Evolutionary conservation across 2,888 invertebrate genomes (phyloP).

Genomic region (Itoplectis maculator): DNA sequence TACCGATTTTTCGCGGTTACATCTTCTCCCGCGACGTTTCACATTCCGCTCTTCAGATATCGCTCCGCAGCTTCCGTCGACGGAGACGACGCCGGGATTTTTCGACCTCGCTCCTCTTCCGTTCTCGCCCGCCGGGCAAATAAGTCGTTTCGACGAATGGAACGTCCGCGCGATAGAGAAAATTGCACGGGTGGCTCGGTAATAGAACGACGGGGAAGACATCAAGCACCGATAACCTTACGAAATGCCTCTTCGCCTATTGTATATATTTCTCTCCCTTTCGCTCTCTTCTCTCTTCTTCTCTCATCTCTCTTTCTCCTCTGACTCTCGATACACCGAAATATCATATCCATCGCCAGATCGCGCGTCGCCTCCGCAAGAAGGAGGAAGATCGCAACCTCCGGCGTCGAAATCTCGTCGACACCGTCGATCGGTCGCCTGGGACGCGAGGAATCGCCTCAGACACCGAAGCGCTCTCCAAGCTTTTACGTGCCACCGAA

Average conservation of each 20-base stretch:
- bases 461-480: background rate
- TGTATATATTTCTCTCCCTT: background rate
- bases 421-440: background rate
- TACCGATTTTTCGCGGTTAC: slow-evolving; percentile 17
- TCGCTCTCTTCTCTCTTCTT: too few species aligned
- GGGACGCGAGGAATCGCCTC: slow-evolving; percentile 1
- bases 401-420: background rate
- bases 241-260: slow-evolving; percentile 28
- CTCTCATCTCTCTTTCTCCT: too few species aligned
- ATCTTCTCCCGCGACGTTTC: slow-evolving; percentile 40
- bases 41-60: slow-evolving; percentile 56
- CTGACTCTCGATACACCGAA: slow-evolving; percentile 40
- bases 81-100: slow-evolving; percentile 20
- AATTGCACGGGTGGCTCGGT: slow-evolving; percentile 75
- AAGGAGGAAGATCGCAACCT: slow-evolving; percentile 19
- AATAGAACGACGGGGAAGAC: slow-evolving; percentile 73
- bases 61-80: slow-evolving; percentile 46
- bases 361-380: slow-evolving; percentile 17
- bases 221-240: slow-evolving; percentile 67
- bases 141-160: slow-evolving; percentile 79
- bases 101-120: background rate
- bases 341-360: slow-evolving; percentile 31
- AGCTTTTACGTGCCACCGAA: background rate
- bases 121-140: slow-evolving; percentile 66
- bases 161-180: slow-evolving; percentile 77